Evolutionary conservation across 2,797 vertebrate species (phyloP), one percentile per base, ranked within the genome.

Genomic region (Moxostoma hubbsi): DNA sequence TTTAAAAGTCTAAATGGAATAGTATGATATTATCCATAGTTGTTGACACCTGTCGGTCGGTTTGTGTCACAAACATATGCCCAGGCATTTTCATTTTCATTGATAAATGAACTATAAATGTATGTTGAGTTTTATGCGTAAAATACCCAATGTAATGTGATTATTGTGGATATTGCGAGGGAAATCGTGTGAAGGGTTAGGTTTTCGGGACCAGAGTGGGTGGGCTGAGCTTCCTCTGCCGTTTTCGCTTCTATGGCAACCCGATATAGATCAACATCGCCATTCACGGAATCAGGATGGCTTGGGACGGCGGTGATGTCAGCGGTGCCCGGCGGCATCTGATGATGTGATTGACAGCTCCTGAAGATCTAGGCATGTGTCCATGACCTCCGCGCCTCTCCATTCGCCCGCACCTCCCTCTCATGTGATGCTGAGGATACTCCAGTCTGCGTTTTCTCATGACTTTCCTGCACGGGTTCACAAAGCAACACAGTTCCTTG

Each of bases 231-330:
- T 85, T 93, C 92, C 90, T 93, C 36, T 92, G 93, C 94, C 86
- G 93, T 91, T 92, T 89, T 90, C 91, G 96, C 96, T 97, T 91
- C 96, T 96, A 97, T 97, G 96, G 96, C 96, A 97, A 97, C 96
- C 93, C 94, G 92, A 91, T 94, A 91, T 94, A 92, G 94, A 95
- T 92, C 93, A 93, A 91, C 94, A 94, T 95, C 94, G 95, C 95
- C 94, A 94, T 96, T 96, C 94, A 94, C 92, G 92, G 91, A 92
- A 89, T 92, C 93, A 88, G 94, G 92, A 89, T 92, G 93, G 94
- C 87, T 88, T 86, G 92, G 92, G 94, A 88, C 91, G 93, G 92
- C 93, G 89, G 92, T 95, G 94, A 95, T 96, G 95, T 95, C 94
- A 95, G 92, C 93, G 89, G 82, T 92, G 87, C 62, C 88, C 85